Conservation (phyloP, 2,888 invertebrate genomes). For the Aporophyla lueneburgensis region DNA sequence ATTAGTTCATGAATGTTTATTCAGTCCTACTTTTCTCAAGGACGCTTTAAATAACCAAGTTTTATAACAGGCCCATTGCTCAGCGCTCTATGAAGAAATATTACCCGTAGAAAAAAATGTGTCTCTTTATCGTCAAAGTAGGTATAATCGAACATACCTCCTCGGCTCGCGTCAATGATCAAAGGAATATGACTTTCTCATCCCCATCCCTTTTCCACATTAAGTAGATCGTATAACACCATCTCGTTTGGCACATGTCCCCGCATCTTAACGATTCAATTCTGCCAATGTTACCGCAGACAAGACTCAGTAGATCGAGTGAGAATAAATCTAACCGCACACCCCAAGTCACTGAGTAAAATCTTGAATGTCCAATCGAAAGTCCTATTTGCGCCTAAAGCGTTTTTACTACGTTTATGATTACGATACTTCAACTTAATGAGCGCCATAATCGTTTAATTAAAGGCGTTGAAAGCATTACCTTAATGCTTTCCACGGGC, state of each 20-base stretch:
- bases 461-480: slow-evolving; percentile 68
- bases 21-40: background rate
- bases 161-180: slow-evolving; percentile 75
- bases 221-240: slow-evolving; percentile 63
- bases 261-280: slow-evolving; percentile 79
- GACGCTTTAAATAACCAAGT: background rate
- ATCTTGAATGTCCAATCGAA: slow-evolving; percentile 68
- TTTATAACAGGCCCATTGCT: background rate
- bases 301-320: slow-evolving; percentile 70
- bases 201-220: slow-evolving; percentile 64
- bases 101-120: slow-evolving; percentile 50
- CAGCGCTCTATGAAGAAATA: slow-evolving; percentile 24
- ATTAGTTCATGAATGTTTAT: background rate
- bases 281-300: slow-evolving; percentile 75
- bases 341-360: slow-evolving; percentile 68
- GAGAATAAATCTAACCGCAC: slow-evolving; percentile 74
- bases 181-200: slow-evolving; percentile 66
- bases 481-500: slow-evolving; percentile 63
- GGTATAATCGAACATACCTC: slow-evolving; percentile 69
- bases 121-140: slow-evolving; percentile 72
- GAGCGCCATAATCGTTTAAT: slow-evolving; percentile 69
- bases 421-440: slow-evolving; percentile 68
- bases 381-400: slow-evolving; percentile 61
- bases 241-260: slow-evolving; percentile 69
- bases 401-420: slow-evolving; percentile 67